Conservation (phyloP, 1,140 invertebrate genomes). For the Ceratitis capitata region DNA sequence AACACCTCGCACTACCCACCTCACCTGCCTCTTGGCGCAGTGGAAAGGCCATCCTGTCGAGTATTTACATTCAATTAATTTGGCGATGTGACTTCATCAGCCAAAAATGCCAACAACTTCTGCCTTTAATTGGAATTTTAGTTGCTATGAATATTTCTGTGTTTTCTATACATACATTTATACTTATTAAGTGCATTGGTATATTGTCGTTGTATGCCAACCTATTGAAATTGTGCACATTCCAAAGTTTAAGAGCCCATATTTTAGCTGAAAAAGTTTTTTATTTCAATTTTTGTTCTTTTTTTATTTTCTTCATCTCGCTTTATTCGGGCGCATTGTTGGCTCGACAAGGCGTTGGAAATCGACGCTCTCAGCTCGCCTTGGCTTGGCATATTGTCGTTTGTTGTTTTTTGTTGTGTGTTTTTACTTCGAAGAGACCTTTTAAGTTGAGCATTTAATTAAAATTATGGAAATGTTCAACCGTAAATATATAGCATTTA, state of each 20-base stretch:
- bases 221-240: slow-evolving; percentile 13
- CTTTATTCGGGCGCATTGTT: neutral
- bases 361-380: neutral
- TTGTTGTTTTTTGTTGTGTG: neutral
- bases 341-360: neutral
- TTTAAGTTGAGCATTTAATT: slow-evolving; percentile 19
- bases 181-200: neutral
- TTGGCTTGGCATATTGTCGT: neutral
- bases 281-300: neutral
- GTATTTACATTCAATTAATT: neutral
- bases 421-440: neutral
- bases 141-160: neutral
- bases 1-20: neutral
- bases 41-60: neutral
- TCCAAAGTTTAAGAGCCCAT: neutral
- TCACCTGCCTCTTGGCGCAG: neutral
- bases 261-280: neutral
- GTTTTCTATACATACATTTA: neutral
- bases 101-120: slow-evolving; percentile 3
- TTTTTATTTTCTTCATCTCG: neutral
- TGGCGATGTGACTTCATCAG: neutral
- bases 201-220: too few relatives aligned
- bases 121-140: neutral
- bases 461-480: slow-evolving; percentile 22
- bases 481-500: neutral